phyloP scores from a whole-genome alignment of 1,140 invertebrate genomes.

The Bombus confusus region DNA sequence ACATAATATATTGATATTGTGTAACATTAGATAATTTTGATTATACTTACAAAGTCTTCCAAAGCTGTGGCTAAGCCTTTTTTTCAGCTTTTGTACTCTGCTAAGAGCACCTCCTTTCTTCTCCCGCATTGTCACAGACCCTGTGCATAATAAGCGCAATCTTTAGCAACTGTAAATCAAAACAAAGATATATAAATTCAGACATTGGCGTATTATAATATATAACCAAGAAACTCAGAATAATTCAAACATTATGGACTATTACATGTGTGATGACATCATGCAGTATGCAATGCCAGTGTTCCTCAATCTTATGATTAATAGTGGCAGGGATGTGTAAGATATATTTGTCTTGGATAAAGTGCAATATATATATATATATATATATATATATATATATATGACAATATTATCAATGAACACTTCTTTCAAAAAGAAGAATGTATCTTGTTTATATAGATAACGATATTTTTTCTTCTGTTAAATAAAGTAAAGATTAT shows the following conservation, averaged over 20 bases:
- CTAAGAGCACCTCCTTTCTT: conserved; percentile 94
- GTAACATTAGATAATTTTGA: not conserved
- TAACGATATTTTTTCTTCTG: conserved; percentile 17
- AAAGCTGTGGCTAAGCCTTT: conserved; percentile 94
- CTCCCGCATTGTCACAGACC: conserved; percentile 92
- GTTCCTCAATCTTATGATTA: conserved; percentile 51
- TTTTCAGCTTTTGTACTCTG: conserved; percentile 94
- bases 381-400: not conserved
- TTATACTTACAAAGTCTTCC: conserved; percentile 93
- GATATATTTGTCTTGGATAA: conserved; percentile 29
- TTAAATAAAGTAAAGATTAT: conserved; percentile 7
- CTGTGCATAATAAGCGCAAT: conserved; percentile 60
- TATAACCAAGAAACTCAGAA: conserved; percentile 56
- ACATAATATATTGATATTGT: not conserved
- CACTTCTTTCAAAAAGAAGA: not conserved
- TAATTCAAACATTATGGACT: conserved; percentile 55
- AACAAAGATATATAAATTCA: conserved; percentile 40
- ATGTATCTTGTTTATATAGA: conserved; percentile 4
- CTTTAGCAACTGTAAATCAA: conserved; percentile 55
- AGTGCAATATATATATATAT: not conserved
- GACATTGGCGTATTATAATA: conserved; percentile 23
- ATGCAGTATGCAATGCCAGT: conserved; percentile 48
- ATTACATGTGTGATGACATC: conserved; percentile 56
- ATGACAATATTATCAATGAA: conserved; percentile 29
- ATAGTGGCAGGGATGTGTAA: conserved; percentile 25